Percentiles rank a stretch among this genome's conserved stretches.
Evolutionary conservation across 2,888 invertebrate genomes (phyloP).

Genomic region (Brachynemurus nebulosus): DNA sequence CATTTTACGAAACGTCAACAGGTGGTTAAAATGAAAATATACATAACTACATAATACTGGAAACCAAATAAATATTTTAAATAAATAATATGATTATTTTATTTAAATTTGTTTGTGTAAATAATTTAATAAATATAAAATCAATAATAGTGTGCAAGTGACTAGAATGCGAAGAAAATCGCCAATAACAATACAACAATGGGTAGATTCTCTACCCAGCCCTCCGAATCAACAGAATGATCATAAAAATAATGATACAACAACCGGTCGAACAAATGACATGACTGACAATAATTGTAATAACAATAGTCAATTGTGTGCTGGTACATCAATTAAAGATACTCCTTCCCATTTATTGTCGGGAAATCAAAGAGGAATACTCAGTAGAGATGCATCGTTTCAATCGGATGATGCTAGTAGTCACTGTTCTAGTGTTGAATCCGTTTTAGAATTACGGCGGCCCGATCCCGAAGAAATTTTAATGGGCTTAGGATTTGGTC

Average conservation of each 20-base stretch:
- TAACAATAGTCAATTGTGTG: neutral
- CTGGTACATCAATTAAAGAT: constrained; percentile 10
- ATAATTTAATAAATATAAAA: constrained; percentile 4
- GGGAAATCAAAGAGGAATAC: constrained; percentile 17
- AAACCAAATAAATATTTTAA: neutral
- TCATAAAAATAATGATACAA: constrained; percentile 5
- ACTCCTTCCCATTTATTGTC: too few relatives aligned
- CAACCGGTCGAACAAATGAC: constrained; percentile 2
- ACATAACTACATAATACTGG: neutral
- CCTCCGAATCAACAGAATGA: constrained; percentile 17
- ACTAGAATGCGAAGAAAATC: constrained; percentile 45
- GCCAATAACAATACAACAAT: constrained; percentile 53
- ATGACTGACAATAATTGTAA: neutral
- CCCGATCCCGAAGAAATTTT: constrained; percentile 84
- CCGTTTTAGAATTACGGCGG: constrained; percentile 66
- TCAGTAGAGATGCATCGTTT: constrained; percentile 28
- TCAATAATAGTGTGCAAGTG: neutral
- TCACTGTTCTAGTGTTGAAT: constrained; percentile 66
- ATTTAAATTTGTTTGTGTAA: neutral
- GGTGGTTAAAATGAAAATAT: neutral
- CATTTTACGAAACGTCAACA: neutral
- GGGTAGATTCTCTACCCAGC: constrained; percentile 55
- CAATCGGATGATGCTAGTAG: constrained; percentile 38
- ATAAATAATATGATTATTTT: neutral
- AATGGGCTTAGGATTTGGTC: constrained; percentile 67